Evolutionary conservation across 2,888 invertebrate genomes (phyloP), one percentile per base, ranked within the genome.

Genomic region (Altica lythri): DNA sequence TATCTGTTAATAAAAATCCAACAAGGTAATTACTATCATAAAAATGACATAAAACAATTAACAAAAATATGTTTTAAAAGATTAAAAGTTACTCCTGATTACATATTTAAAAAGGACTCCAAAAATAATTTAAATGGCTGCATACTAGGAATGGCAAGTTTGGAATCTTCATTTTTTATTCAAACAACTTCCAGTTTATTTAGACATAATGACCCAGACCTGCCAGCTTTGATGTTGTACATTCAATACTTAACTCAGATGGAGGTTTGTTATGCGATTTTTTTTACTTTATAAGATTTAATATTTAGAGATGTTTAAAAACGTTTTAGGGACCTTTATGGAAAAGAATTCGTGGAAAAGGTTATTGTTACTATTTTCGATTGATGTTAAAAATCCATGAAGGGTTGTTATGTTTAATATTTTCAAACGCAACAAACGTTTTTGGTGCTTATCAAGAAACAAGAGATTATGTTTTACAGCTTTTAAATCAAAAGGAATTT

Each of bases 211-310:
- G 75, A 84, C 71, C 76, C 83, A 1, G 87, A 89, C 69, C 74
- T 88, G 27, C 87, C 93, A 6, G 85, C 90, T 44, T 77, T 94
- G 17, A 77, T 86, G 64, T 85, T 94, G 22, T 89, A 89, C 60
- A 79, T 92, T 60, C 90, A 93, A 77, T 95, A 94, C 78, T 84
- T 95, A 65, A 88, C 86, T 4, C 93, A 93, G 76, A 79, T 88
- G 0, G 93, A 94, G 81, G 90, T 88, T n/a, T n/a, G n/a, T n/a
- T n/a, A n/a, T n/a, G n/a, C n/a, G n/a, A n/a, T n/a, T n/a, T n/a
- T n/a, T n/a, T n/a, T n/a, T n/a, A n/a, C n/a, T n/a, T n/a, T n/a
- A n/a, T n/a, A n/a, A n/a, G n/a, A n/a, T n/a, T n/a, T n/a, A n/a
- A n/a, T n/a, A n/a, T n/a, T n/a, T n/a, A n/a, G n/a, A n/a, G n/a